Base-by-base conservation (phyloP, 1,140 invertebrate genomes). In the Lycorma delicatula region DNA sequence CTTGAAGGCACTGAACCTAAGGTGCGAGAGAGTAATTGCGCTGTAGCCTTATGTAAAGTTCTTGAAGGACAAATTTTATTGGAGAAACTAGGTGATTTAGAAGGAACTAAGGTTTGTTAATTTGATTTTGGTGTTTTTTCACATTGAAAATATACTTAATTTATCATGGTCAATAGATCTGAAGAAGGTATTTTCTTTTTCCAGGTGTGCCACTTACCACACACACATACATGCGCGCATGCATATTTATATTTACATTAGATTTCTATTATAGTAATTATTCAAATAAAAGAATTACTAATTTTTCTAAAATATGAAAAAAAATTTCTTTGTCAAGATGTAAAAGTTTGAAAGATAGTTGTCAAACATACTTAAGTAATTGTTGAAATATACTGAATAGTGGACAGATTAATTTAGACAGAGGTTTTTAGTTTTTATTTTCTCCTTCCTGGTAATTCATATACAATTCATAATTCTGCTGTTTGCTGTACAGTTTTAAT, bases 11-110 rank as follows among this genome's bases (percentile, higher is more conserved):
- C 89, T 26, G 88, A 91, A 70, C 73, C 82, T 1, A 95, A 96
- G 75, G 89, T 97, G 0, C 93, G 94, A 71, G 81, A 77, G 47
- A 92, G 86, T 70, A 82, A 85, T 67, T 91, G 96, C 74, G 93
- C 94, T 1, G 75, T 86, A 18, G 81, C 92, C 57, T 75, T 95
- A 1, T 91, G 87, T 69, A 88, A 91, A 75, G 81, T 89, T 2
- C 77, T 95, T 7, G 82, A 84, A 67, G 94, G 92, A 9, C 86
- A 93, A 65, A 85, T 97, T 36, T 82, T 90, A 61, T 72, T 97
- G 12, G 82, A 87, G 64, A 81, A 89, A 67, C 72, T 91, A 0
- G 86, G 89, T 54, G 86, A 97, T 71, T 76, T 92, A 62, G 86
- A 86, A 38, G 79, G 81, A 41, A 84, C 89, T 0, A 93, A 93